Percentiles rank a stretch among this genome's conserved stretches.
These are phyloP conservation scores for Zingel zingel DNA, from an alignment of 2,113 vertebrate species.

Conservation along the genomic window DNA sequence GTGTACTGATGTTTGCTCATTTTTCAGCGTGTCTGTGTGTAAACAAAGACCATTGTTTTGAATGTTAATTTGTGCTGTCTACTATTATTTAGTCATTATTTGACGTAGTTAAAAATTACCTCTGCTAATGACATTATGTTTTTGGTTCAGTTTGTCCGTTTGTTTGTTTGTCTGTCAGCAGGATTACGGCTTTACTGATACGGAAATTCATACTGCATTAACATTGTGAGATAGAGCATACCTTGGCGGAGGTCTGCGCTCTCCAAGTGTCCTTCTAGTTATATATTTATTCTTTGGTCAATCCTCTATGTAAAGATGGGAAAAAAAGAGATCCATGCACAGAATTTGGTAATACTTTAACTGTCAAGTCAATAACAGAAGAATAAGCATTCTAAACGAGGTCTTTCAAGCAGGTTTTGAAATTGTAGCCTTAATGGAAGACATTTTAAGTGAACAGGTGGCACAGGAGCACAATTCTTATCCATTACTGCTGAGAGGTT, in stretches of 20 bases:
- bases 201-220: too few relatives aligned
- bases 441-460: constrained; percentile 33
- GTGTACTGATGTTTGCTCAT: constrained; percentile 43
- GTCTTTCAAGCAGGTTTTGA: constrained; percentile 43
- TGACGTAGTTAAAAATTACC: constrained; percentile 14
- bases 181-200: too few relatives aligned
- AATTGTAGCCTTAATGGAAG: constrained; percentile 50
- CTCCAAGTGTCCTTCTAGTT: too few relatives aligned
- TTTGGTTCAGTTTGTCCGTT: too few relatives aligned
- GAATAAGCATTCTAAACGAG: constrained; percentile 7
- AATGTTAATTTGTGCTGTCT: constrained; percentile 23
- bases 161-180: too few relatives aligned
- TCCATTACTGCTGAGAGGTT: constrained; percentile 24
- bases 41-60: constrained; percentile 29
- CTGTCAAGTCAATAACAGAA: constrained; percentile 18
- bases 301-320: neutral
- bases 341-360: constrained; percentile 5
- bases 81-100: constrained; percentile 29
- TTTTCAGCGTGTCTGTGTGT: constrained; percentile 34
- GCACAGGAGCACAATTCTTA: constrained; percentile 13
- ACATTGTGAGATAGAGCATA: too few relatives aligned
- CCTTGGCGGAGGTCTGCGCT: too few relatives aligned
- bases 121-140: too few relatives aligned
- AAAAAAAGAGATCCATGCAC: constrained; percentile 3
- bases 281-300: constrained; percentile 12